Base-by-base conservation (phyloP, 2,797 vertebrate genomes). In the Sternarchorhynchus goeldii region DNA sequence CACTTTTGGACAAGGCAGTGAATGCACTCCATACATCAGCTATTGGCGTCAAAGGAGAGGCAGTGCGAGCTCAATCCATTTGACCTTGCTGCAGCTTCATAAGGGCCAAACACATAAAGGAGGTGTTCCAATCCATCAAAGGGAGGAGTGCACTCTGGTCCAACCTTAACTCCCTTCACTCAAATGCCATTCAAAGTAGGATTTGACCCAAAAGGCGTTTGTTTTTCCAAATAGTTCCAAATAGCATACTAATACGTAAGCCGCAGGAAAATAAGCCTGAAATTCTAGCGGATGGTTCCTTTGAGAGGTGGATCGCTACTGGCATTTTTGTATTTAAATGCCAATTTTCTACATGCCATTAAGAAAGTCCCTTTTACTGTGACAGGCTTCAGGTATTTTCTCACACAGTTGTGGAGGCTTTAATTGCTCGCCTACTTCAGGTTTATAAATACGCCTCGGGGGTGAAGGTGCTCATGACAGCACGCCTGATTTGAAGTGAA, bases 21-120 rank as follows among this genome's bases (percentile, higher is more conserved):
- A 69, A 73, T 20, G 62, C 41, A 20, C 32, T 20, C 55, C 55
- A 81, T 73, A 62, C 76, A 77, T 77, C 75, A 77, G 41, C 77
- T 63, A 62, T 58, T 73, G 39, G 68, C 65, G 60, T 75, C 63
- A 2, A 10, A 69, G 64, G 32, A 16, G 31, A 65, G 45, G 53
- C 65, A 73, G 2, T 14, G 41, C 57, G 56, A 71, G 69, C 72
- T 81, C 56, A 67, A 73, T 81, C 73, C 53, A 2, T 63, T 63
- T 80, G 68, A 80, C 77, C 83, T 77, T 75, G 83, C 65, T 67
- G 71, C 67, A 62, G 71, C 41, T 82, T 75, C 59, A 56, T 63
- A 72, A 45, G 41, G 36, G 56, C 50, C 68, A 66, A 58, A 77
- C 73, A 63, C 63, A 74, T 50, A 64, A 68, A 73, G 36, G 45